These are phyloP conservation scores for Semaprochilodus insignis DNA, from an alignment of 2,797 vertebrate species.

Conservation along the genomic window DNA sequence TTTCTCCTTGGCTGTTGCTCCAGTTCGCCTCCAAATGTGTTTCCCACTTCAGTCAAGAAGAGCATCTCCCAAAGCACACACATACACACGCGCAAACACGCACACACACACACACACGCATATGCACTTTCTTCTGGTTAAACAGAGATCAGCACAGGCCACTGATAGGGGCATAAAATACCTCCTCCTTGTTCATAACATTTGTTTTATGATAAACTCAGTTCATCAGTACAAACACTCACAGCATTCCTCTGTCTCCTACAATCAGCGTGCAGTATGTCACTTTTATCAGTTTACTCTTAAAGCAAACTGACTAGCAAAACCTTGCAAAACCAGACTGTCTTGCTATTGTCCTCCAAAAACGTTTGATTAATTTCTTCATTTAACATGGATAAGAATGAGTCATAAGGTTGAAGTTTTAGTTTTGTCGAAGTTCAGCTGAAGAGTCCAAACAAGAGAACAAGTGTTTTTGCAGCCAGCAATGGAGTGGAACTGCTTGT, in stretches of 20 bases:
- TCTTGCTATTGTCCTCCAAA: neutral
- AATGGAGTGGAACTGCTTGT: conserved; percentile 3
- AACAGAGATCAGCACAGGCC: conserved; percentile 3
- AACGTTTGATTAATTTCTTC: conserved; percentile 6
- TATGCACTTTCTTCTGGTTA: neutral
- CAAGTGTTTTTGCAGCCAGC: neutral
- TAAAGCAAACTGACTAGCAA: conserved; percentile 4
- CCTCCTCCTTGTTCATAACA: conserved; percentile 22
- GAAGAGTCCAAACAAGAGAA: neutral
- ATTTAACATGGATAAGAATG: conserved; percentile 4
- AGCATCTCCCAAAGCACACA: neutral
- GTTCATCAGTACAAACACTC: conserved; percentile 26
- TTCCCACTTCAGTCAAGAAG: conserved; percentile 19
- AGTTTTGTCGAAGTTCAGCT: conserved; percentile 1
- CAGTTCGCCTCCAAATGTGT: conserved; percentile 5
- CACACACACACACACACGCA: conserved; percentile 4
- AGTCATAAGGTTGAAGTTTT: neutral
- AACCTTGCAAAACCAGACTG: neutral
- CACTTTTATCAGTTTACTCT: conserved; percentile 19
- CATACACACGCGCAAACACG: neutral
- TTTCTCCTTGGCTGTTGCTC: conserved; percentile 13
- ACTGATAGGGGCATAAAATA: conserved; percentile 16
- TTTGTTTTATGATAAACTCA: conserved; percentile 38
- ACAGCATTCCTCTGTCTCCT: conserved; percentile 13
- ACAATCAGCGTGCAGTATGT: conserved; percentile 7